Evolutionary conservation across 1,140 invertebrate genomes (phyloP).

Genomic region (Papilio xuthus): DNA sequence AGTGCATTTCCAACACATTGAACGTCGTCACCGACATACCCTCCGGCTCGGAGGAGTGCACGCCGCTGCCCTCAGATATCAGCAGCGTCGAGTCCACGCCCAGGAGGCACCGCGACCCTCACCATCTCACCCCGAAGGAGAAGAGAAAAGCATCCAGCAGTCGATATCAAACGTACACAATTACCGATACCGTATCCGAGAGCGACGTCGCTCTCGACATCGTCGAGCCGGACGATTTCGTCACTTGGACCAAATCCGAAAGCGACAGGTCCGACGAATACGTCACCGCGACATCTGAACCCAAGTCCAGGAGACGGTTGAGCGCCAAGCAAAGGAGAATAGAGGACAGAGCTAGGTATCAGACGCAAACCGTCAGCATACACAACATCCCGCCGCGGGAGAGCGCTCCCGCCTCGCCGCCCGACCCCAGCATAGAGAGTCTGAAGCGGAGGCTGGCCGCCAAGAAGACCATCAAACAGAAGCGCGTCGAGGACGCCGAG

Average conservation of each 20-base stretch:
- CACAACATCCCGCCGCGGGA: slow-evolving; percentile 60
- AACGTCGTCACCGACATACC: slow-evolving; percentile 78
- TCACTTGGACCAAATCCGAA: slow-evolving; percentile 76
- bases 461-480: slow-evolving; percentile 82
- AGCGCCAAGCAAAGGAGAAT: slow-evolving; percentile 86
- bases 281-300: slow-evolving; percentile 65
- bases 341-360: slow-evolving; percentile 86
- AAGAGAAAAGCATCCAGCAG: slow-evolving; percentile 87
- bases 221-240: slow-evolving; percentile 63
- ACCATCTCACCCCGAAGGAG: slow-evolving; percentile 87
- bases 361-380: slow-evolving; percentile 84
- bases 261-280: slow-evolving; percentile 75
- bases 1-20: slow-evolving; percentile 78
- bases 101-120: slow-evolving; percentile 81
- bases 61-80: slow-evolving; percentile 75
- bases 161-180: slow-evolving; percentile 90
- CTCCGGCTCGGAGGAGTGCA: slow-evolving; percentile 74
- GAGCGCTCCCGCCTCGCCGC: slow-evolving; percentile 39
- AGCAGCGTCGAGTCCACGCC: slow-evolving; percentile 89
- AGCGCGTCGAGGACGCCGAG: slow-evolving; percentile 83
- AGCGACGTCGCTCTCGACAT: slow-evolving; percentile 57
- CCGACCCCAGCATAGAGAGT: slow-evolving; percentile 72
- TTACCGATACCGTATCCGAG: slow-evolving; percentile 81
- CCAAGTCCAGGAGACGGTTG: slow-evolving; percentile 60
- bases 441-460: slow-evolving; percentile 77